Evolutionary conservation across 1,140 invertebrate species (phyloP), one percentile per base, ranked within the genome.

Genomic region (Hycleus phaleratus): DNA sequence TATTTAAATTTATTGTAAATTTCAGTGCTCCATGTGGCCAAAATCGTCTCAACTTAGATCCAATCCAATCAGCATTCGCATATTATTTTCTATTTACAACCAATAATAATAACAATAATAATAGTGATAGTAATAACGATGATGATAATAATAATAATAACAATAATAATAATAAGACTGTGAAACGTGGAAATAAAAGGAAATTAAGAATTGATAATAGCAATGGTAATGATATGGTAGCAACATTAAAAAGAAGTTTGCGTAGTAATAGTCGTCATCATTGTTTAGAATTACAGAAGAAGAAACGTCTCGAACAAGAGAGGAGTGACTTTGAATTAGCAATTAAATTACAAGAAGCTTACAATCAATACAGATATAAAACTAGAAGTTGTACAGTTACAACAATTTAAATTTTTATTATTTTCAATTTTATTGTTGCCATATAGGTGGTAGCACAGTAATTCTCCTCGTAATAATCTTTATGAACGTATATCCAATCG

Each of bases 241-340:
- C 40, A 42, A 42, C 11, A 9, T 42, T 42, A 42, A 9, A 42
- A 42, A 45, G n/a, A 9, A 11, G 9, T 45, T 9, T 45, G 9
- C n/a, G 18, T 24, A 45, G 9, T 9, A 42, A 10, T 9, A 42
- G 5, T 45, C 43, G 11, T 2, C 26, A 26, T 39, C 25, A 32
- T 25, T 42, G 49, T 42, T 42, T 9, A 8, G n/a, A 43, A 12
- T 43, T 32, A 32, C 32, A 32, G 7, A 18, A 18, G 18, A 18
- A 18, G 4, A 58, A 65, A 54, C 58, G 42, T 44, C 38, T 58
- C 24, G 44, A 60, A 18, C 67, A 68, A 47, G 67, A 67, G 40
- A 60, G 65, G 52, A 42, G 61, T 11, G 67, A 68, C 59, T 68
- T 62, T 46, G 61, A 61, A 51, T 56, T 65, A 26, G 67, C 67